Evolutionary conservation across 2,888 invertebrate species (phyloP).

Genomic region (Meganola albula): DNA sequence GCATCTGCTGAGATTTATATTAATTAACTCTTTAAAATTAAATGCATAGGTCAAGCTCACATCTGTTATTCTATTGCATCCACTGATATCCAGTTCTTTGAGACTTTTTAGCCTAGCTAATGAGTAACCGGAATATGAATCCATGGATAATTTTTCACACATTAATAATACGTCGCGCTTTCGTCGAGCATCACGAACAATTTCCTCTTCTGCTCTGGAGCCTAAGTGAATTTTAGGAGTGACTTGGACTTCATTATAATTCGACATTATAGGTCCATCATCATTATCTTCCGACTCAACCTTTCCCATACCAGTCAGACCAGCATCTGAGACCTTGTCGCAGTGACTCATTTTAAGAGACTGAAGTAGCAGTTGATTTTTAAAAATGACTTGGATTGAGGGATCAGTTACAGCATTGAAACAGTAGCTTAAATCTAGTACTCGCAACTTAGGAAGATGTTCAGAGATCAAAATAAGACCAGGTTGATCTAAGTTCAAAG

Average conservation of each 20-base stretch:
- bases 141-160: constrained; percentile 73
- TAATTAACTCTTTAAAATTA: constrained; percentile 79
- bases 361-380: constrained; percentile 77
- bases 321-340: constrained; percentile 82
- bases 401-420: constrained; percentile 84
- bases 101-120: constrained; percentile 75
- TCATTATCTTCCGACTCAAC: constrained; percentile 47
- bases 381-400: constrained; percentile 82
- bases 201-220: constrained; percentile 83
- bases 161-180: constrained; percentile 80
- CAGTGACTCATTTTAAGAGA: constrained; percentile 82
- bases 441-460: constrained; percentile 74
- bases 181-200: constrained; percentile 80
- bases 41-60: constrained; percentile 83
- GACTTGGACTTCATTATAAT: constrained; percentile 38
- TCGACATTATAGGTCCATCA: constrained; percentile 52
- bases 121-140: constrained; percentile 67
- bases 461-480: constrained; percentile 79
- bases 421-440: constrained; percentile 82
- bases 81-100: constrained; percentile 79
- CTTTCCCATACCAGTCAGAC: constrained; percentile 82
- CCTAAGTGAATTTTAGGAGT: constrained; percentile 76
- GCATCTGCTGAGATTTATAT: constrained; percentile 81
- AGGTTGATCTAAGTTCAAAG: constrained; percentile 79
- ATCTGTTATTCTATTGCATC: constrained; percentile 84